These are phyloP conservation scores for Puma concolor DNA, from an alignment of 2,113 vertebrate genomes.

Conservation along the genomic window DNA sequence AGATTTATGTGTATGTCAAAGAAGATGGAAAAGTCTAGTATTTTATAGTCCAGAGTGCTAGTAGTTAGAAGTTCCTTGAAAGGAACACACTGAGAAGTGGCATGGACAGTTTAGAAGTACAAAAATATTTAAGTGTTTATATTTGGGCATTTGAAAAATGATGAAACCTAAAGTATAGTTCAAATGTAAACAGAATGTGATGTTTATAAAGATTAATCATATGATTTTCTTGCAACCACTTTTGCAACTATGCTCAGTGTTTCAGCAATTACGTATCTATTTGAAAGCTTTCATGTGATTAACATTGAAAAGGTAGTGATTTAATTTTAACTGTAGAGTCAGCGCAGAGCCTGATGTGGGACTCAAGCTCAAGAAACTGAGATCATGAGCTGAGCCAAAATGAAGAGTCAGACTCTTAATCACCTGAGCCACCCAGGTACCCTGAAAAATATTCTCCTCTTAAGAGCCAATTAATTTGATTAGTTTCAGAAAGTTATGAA, in stretches of 20 bases:
- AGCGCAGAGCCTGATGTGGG: too few species aligned
- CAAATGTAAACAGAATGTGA: constrained; percentile 11
- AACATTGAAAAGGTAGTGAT: neutral
- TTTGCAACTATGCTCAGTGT: neutral
- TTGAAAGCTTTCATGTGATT: constrained; percentile 32
- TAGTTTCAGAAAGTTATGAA: neutral
- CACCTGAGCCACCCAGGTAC: too few species aligned
- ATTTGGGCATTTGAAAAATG: constrained; percentile 30
- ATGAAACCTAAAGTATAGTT: neutral
- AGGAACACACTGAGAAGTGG: neutral
- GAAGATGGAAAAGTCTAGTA: neutral
- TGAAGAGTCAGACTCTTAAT: too few species aligned
- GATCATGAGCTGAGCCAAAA: too few species aligned
- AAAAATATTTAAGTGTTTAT: constrained; percentile 20
- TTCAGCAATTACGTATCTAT: neutral
- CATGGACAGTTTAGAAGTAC: neutral
- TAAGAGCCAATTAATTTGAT: constrained; percentile 14
- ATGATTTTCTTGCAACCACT: neutral
- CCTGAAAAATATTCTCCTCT: constrained; percentile 15
- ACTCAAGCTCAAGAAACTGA: too few species aligned
- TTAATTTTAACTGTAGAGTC: neutral
- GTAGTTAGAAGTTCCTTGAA: neutral
- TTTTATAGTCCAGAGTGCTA: neutral
- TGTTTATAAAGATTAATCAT: neutral
- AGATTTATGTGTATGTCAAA: neutral